Conservation (phyloP, 1,140 invertebrate species). For the Euwallacea similis region DNA sequence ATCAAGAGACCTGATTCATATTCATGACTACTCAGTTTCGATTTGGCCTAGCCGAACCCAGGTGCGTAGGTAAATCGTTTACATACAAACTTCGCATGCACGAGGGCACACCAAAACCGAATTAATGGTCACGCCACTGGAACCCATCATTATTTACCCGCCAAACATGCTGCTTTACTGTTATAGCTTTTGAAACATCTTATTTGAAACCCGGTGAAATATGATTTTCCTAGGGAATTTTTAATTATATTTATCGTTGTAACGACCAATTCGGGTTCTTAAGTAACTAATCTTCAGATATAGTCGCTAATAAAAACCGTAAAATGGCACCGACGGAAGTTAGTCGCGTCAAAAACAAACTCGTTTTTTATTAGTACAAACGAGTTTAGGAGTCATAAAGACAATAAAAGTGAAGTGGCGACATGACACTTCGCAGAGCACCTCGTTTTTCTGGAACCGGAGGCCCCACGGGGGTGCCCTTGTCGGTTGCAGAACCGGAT, state of each 20-base stretch:
- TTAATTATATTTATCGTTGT: constrained; percentile 10
- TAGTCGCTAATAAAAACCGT: neutral
- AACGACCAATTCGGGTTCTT: neutral
- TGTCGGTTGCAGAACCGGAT: too few relatives aligned
- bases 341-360: neutral
- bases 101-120: neutral
- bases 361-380: constrained; percentile 11
- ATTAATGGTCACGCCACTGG: constrained; percentile 11
- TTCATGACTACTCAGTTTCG: constrained; percentile 10
- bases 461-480: too few relatives aligned
- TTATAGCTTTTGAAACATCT: constrained; percentile 18
- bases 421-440: constrained; percentile 20
- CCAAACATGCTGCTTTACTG: constrained; percentile 11
- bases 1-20: constrained; percentile 8
- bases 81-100: neutral
- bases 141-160: constrained; percentile 5
- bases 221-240: constrained; percentile 12
- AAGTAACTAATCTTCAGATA: neutral
- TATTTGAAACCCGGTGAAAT: constrained; percentile 9
- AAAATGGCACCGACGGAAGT: neutral
- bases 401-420: constrained; percentile 16
- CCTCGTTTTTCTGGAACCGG: neutral
- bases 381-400: constrained; percentile 10
- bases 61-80: neutral
- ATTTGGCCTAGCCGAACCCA: neutral